Evolutionary conservation across 2,113 vertebrate species (phyloP), one percentile per base, ranked within the genome.

Genomic region (Aphelocoma coerulescens): DNA sequence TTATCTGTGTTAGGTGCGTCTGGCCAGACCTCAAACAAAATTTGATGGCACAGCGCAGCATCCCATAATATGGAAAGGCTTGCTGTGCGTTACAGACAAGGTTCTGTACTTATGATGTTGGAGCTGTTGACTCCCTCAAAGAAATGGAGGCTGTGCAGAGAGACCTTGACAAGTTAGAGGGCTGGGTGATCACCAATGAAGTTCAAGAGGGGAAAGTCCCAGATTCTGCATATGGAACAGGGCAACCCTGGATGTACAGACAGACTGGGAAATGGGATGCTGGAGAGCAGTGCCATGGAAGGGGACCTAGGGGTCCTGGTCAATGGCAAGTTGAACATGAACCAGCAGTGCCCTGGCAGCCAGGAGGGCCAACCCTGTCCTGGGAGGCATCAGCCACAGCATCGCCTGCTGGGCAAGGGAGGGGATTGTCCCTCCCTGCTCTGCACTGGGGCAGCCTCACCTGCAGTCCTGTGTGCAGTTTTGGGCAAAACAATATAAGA

Each of bases 361-460:
- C 61, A 85, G 35, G 20, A 57, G 51, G 30, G 16, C 5, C 41
- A 57, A 1, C 2, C 12, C 4, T 75, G n/a, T 3, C 16, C n/a
- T 57, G 12, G 23, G 44, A 33, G 3, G 0, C 51, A 75, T 24
- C 61, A n/a, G 30, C 20, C 1, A 13, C 61, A 75, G 61, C 51
- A 41, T 24, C 0, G 0, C 5, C 82, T 41, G 28, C 28, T 0
- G 0, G 30, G 24, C 10, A 58, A n/a, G 24, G 20, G 24, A 48
- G 28, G n/a, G 23, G 43, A 57, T 75, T 85, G n/a, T 75, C 24
- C 51, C 0, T 2, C 59, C 49, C 43, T 66, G 30, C 41, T 33
- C 49, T 74, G 39, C 1, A 0, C n/a, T 55, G 51, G 15, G 23
- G 11, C 0, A 0, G 59, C 51, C 35, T 66, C 35, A 30, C 10